Percentiles rank a stretch among this genome's conserved stretches.
These are phyloP conservation scores for Garra rufa DNA, from an alignment of 2,113 vertebrate genomes.

Conservation along the genomic window DNA sequence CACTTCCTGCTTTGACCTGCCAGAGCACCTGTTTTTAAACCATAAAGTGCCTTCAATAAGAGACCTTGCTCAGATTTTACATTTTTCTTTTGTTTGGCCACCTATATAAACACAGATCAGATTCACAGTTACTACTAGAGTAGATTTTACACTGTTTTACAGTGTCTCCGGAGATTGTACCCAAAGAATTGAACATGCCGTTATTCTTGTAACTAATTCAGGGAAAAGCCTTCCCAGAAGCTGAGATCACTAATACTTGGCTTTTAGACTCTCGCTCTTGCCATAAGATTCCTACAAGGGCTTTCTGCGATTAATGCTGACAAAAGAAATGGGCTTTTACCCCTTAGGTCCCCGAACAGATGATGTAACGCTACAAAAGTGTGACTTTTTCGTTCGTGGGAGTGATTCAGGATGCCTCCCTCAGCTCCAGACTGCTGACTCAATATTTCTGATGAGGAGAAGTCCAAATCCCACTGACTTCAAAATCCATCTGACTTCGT, in stretches of 20 bases:
- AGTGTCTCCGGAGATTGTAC: background rate
- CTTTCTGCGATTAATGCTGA: constrained; percentile 25
- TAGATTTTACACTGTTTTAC: background rate
- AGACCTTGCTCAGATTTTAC: constrained; percentile 20
- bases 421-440: constrained; percentile 44
- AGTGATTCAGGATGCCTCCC: constrained; percentile 18
- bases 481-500: constrained; percentile 21
- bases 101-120: background rate
- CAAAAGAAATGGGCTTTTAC: constrained; percentile 39
- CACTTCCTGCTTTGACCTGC: constrained; percentile 3
- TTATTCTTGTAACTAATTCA: constrained; percentile 20
- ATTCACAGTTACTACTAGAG: background rate
- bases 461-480: constrained; percentile 35
- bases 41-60: background rate
- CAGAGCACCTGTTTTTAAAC: constrained; percentile 28
- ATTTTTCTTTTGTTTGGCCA: background rate
- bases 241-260: constrained; percentile 24
- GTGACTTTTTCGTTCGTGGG: background rate
- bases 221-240: constrained; percentile 22
- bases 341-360: constrained; percentile 24
- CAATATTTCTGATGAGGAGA: constrained; percentile 45
- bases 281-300: background rate
- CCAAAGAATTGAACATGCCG: background rate
- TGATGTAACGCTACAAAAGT: constrained; percentile 38
- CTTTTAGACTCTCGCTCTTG: constrained; percentile 8